phyloP scores from a whole-genome alignment of 2,888 invertebrate species.

The Caenorhabditis panamensis region DNA sequence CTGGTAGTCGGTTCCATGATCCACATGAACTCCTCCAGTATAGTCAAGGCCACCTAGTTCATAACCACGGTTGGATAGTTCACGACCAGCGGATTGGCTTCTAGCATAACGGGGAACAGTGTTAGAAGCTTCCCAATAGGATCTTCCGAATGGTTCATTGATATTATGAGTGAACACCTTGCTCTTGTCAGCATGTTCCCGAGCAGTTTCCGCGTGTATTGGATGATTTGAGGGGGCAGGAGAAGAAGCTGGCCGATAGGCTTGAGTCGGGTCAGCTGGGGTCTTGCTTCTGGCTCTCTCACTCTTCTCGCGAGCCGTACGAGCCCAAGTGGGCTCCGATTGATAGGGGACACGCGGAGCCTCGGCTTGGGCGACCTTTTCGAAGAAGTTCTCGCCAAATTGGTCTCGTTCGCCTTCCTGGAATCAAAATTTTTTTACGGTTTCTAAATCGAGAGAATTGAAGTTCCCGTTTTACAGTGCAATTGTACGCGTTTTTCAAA shows the following conservation, averaged over 20 bases:
- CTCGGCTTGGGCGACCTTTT: constrained; percentile 72
- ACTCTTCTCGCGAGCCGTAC: constrained; percentile 71
- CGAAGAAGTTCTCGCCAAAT: constrained; percentile 70
- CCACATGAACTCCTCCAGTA: constrained; percentile 65
- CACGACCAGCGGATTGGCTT: constrained; percentile 59
- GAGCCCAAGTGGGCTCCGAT: constrained; percentile 71
- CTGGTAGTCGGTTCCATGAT: constrained; percentile 64
- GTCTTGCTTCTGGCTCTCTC: constrained; percentile 68
- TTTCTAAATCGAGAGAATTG: background rate
- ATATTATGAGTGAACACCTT: constrained; percentile 64
- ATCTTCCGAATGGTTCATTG: constrained; percentile 58
- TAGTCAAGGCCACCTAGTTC: constrained; percentile 72
- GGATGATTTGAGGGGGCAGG: constrained; percentile 63
- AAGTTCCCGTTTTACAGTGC: too few species aligned
- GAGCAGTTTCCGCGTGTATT: constrained; percentile 64
- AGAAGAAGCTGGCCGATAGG: constrained; percentile 52
- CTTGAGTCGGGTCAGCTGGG: constrained; percentile 63
- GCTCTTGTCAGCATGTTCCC: constrained; percentile 70
- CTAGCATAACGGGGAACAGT: constrained; percentile 46
- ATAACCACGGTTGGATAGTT: constrained; percentile 61
- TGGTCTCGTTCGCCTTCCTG: constrained; percentile 63
- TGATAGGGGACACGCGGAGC: constrained; percentile 67
- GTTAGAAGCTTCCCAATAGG: constrained; percentile 66
- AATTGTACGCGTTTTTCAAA: too few species aligned
- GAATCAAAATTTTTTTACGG: background rate